These are phyloP conservation scores for Tachuris rubrigastra DNA, from an alignment of 2,113 vertebrate genomes.

Conservation along the genomic window DNA sequence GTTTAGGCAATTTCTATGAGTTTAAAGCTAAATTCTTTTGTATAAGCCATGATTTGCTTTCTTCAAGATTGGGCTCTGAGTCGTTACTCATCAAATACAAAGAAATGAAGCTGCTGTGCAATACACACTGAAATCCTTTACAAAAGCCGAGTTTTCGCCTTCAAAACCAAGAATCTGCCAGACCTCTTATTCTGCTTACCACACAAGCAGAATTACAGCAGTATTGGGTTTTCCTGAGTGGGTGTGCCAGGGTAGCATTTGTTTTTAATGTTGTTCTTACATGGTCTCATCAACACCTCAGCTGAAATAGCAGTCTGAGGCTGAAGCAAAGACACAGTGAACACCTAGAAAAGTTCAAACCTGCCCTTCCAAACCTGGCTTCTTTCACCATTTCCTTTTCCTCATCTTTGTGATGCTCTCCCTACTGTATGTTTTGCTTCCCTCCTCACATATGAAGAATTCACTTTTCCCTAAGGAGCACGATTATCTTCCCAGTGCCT, in stretches of 20 bases:
- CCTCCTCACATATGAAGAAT: not conserved
- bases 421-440: not conserved
- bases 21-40: constrained; percentile 23
- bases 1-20: not conserved
- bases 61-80: constrained; percentile 17
- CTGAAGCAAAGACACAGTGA: not conserved
- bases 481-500: not conserved
- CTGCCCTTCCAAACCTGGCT: not conserved
- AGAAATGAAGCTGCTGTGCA: constrained; percentile 21
- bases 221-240: not conserved
- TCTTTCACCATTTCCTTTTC: not conserved
- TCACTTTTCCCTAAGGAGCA: not conserved
- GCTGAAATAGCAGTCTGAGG: not conserved
- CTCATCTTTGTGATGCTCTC: not conserved
- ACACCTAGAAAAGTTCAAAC: not conserved
- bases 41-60: not conserved
- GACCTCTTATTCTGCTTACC: not conserved
- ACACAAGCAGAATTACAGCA: constrained; percentile 10
- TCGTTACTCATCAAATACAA: not conserved
- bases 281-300: not conserved
- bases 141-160: not conserved
- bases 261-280: not conserved
- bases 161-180: not conserved
- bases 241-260: not conserved
- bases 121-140: constrained; percentile 18